phyloP scores from a whole-genome alignment of 2,888 invertebrate species.

The Heliconius cydno region DNA sequence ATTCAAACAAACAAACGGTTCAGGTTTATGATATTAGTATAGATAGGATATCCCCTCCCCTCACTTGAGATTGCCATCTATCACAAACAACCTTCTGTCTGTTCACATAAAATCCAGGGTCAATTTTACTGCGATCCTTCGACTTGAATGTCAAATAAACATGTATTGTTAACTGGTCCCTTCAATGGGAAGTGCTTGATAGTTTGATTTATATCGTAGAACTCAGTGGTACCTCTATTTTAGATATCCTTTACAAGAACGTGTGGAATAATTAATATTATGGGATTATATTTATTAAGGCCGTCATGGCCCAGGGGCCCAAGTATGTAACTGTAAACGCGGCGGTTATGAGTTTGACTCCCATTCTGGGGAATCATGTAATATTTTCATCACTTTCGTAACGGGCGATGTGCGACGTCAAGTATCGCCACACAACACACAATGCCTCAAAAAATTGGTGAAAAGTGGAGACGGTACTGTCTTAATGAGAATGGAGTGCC shows the following conservation, averaged over 20 bases:
- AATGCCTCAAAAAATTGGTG: too few relatives aligned
- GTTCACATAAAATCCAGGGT: conserved; percentile 41
- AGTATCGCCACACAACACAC: too few relatives aligned
- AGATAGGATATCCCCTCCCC: not conserved
- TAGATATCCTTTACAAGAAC: not conserved
- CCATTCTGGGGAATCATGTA: too few relatives aligned
- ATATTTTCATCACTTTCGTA: too few relatives aligned
- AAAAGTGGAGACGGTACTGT: too few relatives aligned
- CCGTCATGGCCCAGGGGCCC: too few relatives aligned
- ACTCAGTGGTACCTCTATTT: not conserved
- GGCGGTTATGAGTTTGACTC: too few relatives aligned
- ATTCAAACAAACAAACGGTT: too few relatives aligned
- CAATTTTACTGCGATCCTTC: conserved; percentile 39
- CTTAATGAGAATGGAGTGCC: too few relatives aligned
- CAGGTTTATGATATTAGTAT: not conserved
- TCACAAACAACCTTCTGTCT: conserved; percentile 35
- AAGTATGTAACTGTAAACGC: too few relatives aligned
- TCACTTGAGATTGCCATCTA: conserved; percentile 29
- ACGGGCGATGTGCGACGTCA: too few relatives aligned
- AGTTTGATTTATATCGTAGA: conserved; percentile 14
- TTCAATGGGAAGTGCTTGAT: conserved; percentile 28
- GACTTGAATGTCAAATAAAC: conserved; percentile 28
- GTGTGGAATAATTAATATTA: not conserved
- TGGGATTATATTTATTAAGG: not conserved
- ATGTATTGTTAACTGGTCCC: conserved; percentile 24